phyloP scores from a whole-genome alignment of 2,888 invertebrate species.

The Eucriotettix oculatus region DNA sequence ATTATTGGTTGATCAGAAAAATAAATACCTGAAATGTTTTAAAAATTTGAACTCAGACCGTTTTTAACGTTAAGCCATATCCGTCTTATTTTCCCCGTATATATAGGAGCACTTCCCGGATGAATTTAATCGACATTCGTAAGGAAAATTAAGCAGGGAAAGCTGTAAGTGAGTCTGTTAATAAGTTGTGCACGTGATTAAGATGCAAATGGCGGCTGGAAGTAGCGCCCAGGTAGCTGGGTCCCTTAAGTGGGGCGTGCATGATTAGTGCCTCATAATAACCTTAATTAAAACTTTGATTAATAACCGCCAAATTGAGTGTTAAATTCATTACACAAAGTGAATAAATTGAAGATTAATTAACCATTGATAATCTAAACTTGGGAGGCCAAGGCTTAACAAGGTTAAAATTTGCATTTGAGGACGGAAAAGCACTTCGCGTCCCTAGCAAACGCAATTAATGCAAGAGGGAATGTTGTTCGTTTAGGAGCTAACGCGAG shows the following conservation, averaged over 20 bases:
- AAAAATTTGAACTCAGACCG: too few species aligned
- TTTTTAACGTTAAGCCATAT: too few species aligned
- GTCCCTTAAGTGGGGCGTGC: constrained; percentile 6
- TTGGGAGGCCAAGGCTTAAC: constrained; percentile 30
- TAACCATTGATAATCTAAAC: constrained; percentile 35
- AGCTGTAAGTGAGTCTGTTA: too few species aligned
- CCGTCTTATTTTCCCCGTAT: too few species aligned
- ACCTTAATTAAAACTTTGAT: constrained; percentile 38
- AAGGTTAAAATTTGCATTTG: constrained; percentile 35
- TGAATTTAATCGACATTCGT: too few species aligned
- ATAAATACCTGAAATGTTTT: too few species aligned
- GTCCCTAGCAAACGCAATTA: constrained; percentile 14
- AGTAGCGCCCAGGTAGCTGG: too few species aligned
- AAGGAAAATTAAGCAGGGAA: too few species aligned
- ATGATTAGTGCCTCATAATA: constrained; percentile 16
- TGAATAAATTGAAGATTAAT: constrained; percentile 37
- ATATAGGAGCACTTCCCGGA: too few species aligned
- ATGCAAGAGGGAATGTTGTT: constrained; percentile 14
- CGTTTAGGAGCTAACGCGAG: constrained; percentile 11
- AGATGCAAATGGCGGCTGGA: too few species aligned
- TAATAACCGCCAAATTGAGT: constrained; percentile 39
- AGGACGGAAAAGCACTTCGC: constrained; percentile 27
- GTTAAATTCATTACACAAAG: constrained; percentile 30
- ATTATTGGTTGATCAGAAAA: too few species aligned
- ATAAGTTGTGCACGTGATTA: too few species aligned